Evolutionary conservation across 2,113 vertebrate genomes (phyloP), one percentile per base, ranked within the genome.

Genomic region (Zosterops pallidus): DNA sequence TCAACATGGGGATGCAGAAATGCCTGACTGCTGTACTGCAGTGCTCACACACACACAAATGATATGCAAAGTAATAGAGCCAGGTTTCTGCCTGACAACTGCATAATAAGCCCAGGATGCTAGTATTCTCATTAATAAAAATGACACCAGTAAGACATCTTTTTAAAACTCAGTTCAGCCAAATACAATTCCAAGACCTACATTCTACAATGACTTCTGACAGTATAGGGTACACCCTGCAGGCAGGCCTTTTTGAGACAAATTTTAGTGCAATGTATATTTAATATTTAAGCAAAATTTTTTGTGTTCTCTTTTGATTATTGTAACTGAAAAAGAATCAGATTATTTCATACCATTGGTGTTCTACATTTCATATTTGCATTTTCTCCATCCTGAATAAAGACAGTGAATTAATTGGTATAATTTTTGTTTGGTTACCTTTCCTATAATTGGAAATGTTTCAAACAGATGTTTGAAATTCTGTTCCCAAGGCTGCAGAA

Each of bases 11-110:
- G 89, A 11, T 88, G 47, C 37, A 84, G 57, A 59, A 67, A 71
- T 2, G 1, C 8, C 20, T 49, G 49, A 6, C 39, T 64, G 28
- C 52, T 2, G 2, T 14, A 26, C 2, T 2, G 8, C 57, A 31
- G 29, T 3, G 13, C 2, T 67, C 70, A 52, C 6, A 53, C 65
- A 50, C 56, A 44, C 41, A 68, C 6, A 68, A 24, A 53, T 20
- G 4, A 62, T 33, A 74, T 8, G 7, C 57, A 74, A 65, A 86
- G 88, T 35, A 62, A 33, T 14, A 74, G 62, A 84, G 21, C 15
- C n/a, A 83, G 31, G 14, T 64, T 79, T 85, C 29, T 49, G 21
- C 28, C 57, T 83, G 11, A 22, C 33, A 83, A 42, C 81, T 82
- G 41, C 44, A 31, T 46, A 77, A 64, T 67, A n/a, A 89, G 14